These are phyloP conservation scores for Aphelinus certus DNA, from an alignment of 1,140 invertebrate genomes.

Conservation along the genomic window DNA sequence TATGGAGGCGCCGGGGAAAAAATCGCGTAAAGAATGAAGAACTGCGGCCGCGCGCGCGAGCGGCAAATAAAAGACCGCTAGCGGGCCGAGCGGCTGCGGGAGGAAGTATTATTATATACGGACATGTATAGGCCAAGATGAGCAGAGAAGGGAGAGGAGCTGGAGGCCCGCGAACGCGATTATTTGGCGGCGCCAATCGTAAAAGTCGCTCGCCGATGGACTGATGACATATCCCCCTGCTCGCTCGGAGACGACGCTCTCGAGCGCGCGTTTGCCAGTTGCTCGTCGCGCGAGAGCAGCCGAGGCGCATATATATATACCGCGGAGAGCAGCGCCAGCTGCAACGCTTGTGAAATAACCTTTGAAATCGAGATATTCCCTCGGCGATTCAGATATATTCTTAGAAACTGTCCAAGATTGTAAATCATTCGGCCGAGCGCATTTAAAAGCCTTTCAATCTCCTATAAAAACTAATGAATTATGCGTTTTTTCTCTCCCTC, in stretches of 20 bases:
- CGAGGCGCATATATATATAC: no score
- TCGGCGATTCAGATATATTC: slow-evolving; percentile 28
- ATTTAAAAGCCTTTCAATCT: slow-evolving; percentile 26
- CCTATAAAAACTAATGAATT: slow-evolving; percentile 10
- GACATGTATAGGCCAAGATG: neutral
- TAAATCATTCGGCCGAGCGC: slow-evolving; percentile 20
- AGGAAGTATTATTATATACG: slow-evolving; percentile 24
- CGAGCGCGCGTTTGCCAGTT: slow-evolving; percentile 30
- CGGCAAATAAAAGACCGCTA: no score
- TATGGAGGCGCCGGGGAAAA: neutral
- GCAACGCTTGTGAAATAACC: slow-evolving; percentile 14
- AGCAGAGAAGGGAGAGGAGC: slow-evolving; percentile 1
- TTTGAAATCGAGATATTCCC: slow-evolving; percentile 22
- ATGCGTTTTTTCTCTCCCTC: neutral
- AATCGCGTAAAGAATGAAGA: neutral
- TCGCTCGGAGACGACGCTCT: neutral
- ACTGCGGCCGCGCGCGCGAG: no score
- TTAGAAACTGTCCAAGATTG: slow-evolving; percentile 32
- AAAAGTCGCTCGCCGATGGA: slow-evolving; percentile 57
- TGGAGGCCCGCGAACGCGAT: slow-evolving; percentile 48
- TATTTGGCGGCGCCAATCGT: slow-evolving; percentile 58
- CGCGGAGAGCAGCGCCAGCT: no score
- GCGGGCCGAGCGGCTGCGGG: no score
- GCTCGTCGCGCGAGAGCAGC: slow-evolving; percentile 6
- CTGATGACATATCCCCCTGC: slow-evolving; percentile 44